phyloP scores from a whole-genome alignment of 2,113 vertebrate genomes.

The Odocoileus hemionus region DNA sequence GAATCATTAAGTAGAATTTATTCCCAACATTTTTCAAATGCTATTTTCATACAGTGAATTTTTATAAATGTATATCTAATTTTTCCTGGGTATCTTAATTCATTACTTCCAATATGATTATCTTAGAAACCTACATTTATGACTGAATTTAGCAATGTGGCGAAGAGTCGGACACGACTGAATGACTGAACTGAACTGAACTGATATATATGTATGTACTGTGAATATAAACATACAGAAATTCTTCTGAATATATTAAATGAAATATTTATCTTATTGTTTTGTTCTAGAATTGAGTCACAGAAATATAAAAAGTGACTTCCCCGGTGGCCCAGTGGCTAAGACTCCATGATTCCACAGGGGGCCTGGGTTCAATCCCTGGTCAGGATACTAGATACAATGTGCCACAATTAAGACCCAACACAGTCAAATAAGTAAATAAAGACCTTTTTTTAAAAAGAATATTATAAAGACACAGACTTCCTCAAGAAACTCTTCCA shows the following conservation, averaged over 20 bases:
- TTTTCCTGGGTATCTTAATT: not conserved
- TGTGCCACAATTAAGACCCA: accelerated
- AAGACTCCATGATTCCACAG: not conserved
- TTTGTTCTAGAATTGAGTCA: not conserved
- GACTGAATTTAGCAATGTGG: not conserved
- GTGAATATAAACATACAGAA: not conserved
- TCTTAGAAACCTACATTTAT: not conserved
- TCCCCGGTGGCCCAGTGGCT: not conserved
- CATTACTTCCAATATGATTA: not conserved
- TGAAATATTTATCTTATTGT: not conserved
- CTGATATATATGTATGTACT: not conserved
- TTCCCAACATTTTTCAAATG: not conserved
- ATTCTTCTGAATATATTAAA: not conserved
- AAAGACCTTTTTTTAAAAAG: accelerated
- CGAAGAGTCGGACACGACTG: too few species aligned
- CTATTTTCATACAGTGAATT: not conserved
- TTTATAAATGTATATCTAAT: not conserved
- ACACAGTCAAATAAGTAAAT: not conserved
- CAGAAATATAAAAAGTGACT: not conserved
- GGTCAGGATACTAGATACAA: not conserved
- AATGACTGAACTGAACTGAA: too few species aligned
- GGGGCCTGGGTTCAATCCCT: not conserved
- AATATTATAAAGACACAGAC: not conserved
- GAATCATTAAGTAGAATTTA: not conserved
- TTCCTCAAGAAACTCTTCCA: not conserved